Conservation (phyloP, 2,113 vertebrate species). For the Erythrocercus mccallii region DNA sequence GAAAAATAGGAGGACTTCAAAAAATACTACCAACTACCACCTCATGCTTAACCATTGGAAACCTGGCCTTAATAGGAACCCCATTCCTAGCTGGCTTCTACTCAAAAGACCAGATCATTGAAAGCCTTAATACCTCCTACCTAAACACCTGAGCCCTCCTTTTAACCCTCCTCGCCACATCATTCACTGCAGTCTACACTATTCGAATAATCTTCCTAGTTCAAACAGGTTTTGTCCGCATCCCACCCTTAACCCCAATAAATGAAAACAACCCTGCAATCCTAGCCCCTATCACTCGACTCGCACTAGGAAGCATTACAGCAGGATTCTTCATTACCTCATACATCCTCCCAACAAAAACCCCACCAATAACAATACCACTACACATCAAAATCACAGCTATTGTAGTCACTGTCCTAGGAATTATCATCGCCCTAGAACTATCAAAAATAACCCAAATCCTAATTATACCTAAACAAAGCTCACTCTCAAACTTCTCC, state of each 20-base stretch:
- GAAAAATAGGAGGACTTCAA: neutral
- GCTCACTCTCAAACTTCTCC: too few species aligned
- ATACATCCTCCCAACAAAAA: rapidly evolving
- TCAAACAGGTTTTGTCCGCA: rapidly evolving
- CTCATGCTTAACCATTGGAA: rapidly evolving
- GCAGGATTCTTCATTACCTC: neutral
- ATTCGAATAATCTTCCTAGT: rapidly evolving
- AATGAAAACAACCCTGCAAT: neutral
- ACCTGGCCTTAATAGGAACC: neutral
- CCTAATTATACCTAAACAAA: too few species aligned
- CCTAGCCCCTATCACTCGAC: rapidly evolving
- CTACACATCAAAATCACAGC: too few species aligned
- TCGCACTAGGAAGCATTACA: neutral
- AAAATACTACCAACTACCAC: neutral
- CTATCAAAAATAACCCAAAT: too few species aligned
- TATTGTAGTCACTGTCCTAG: too few species aligned
- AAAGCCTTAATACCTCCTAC: neutral
- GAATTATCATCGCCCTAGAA: too few species aligned
- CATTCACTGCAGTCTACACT: neutral
- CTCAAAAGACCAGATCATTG: neutral
- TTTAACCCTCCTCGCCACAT: neutral
- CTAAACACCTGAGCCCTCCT: rapidly evolving
- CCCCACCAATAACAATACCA: rapidly evolving
- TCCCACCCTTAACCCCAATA: rapidly evolving
- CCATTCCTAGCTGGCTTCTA: neutral